These are phyloP conservation scores for Fregetta grallaria DNA, from an alignment of 2,113 vertebrate genomes.

Conservation along the genomic window DNA sequence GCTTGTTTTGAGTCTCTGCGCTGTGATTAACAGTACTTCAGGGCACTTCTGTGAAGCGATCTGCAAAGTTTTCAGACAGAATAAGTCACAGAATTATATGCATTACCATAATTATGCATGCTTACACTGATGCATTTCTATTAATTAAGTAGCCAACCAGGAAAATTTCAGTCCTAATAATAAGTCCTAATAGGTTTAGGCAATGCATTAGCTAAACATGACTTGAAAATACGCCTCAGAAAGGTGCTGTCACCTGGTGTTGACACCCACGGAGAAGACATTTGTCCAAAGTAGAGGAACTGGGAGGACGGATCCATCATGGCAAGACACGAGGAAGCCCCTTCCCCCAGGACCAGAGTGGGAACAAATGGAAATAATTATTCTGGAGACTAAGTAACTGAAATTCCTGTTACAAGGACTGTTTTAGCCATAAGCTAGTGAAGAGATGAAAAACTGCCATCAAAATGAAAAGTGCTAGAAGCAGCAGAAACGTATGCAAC, in stretches of 20 bases:
- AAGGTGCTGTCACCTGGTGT: neutral
- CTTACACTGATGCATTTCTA: neutral
- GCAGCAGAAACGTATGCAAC: conserved; percentile 46
- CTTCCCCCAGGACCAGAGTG: neutral
- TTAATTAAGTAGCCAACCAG: neutral
- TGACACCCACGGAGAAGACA: neutral
- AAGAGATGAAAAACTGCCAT: conserved; percentile 62
- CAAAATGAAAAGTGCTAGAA: conserved; percentile 58
- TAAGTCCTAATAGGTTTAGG: neutral
- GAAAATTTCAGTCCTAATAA: neutral
- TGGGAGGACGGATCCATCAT: neutral
- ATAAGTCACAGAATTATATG: neutral
- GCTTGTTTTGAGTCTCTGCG: neutral
- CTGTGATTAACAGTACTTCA: neutral
- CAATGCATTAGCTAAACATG: neutral
- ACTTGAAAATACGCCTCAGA: neutral
- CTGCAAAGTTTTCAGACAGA: conserved; percentile 6
- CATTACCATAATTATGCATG: neutral
- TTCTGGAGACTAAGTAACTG: conserved; percentile 17
- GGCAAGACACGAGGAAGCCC: neutral
- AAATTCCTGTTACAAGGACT: neutral
- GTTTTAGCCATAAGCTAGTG: conserved; percentile 47
- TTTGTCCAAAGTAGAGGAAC: neutral
- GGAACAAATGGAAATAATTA: conserved; percentile 39
- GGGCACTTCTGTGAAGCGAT: neutral